Base-by-base conservation (phyloP, 1,140 invertebrate species). In the Cyrtorhinus lividipennis region DNA sequence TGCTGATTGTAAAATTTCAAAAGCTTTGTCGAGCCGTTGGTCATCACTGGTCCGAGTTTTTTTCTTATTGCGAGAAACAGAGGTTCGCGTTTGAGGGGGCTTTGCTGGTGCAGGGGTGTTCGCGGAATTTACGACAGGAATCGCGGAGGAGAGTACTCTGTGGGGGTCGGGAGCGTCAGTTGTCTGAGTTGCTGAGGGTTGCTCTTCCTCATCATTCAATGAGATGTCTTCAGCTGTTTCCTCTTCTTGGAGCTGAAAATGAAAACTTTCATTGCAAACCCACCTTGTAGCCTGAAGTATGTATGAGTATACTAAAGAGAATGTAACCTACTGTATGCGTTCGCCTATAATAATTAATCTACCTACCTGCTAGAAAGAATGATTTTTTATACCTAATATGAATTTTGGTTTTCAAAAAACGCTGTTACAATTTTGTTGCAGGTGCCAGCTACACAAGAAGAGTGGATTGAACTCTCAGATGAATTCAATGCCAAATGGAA, bases 401-500 rank as follows among this genome's bases (percentile, higher is more conserved):
- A n/a, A n/a, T n/a, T n/a, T n/a, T n/a, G n/a, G n/a, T n/a, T n/a
- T n/a, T n/a, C n/a, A n/a, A n/a, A n/a, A n/a, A n/a, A n/a, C n/a
- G n/a, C n/a, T n/a, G n/a, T n/a, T n/a, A n/a, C n/a, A n/a, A n/a
- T 44, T 44, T 44, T 10, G 8, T 44, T 44, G 8, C 38, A 44
- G 38, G n/a, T 44, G 38, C 38, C 38, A 44, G 38, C 38, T 10
- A 44, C 38, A 8, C 38, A 8, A 44, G 38, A 44, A 44, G 38
- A 44, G n/a, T 44, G 38, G 38, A 10, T 44, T 8, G n/a, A 44
- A 10, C 8, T 44, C n/a, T 44, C 38, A 44, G 8, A 44, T 10
- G 38, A 44, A 44, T 44, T 44, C n/a, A n/a, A 44, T 10, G n/a
- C 8, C n/a, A 8, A 10, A 8, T 71, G 69, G 69, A 66, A 73